Percentiles rank a stretch among this genome's conserved stretches.
phyloP scores from a whole-genome alignment of 1,140 invertebrate genomes.

The Magallana ariakensis region DNA sequence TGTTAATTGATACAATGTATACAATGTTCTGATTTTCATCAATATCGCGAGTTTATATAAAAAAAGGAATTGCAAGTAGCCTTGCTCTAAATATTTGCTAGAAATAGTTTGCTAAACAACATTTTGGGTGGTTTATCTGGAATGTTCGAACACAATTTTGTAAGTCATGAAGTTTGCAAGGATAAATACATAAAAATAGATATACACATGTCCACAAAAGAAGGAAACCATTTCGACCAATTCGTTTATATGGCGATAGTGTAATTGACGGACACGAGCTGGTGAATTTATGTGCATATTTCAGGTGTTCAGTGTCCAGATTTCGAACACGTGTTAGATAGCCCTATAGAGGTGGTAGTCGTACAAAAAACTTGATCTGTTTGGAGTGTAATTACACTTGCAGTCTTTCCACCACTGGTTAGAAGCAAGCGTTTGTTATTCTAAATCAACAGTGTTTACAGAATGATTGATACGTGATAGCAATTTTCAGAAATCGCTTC shows the following conservation, averaged over 20 bases:
- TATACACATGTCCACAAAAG: no score
- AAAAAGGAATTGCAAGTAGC: background rate
- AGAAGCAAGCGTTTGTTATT: slow-evolving; percentile 1
- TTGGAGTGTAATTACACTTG: background rate
- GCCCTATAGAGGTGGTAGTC: background rate
- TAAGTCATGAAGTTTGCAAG: no score
- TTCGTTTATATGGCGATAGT: no score
- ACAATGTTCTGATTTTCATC: background rate
- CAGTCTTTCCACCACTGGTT: background rate
- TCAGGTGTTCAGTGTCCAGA: background rate
- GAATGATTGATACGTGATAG: background rate
- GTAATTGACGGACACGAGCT: no score
- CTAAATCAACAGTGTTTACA: slow-evolving; percentile 17
- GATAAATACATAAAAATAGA: no score
- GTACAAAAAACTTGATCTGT: background rate
- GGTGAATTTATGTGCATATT: no score
- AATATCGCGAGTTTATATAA: background rate
- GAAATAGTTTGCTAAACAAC: background rate
- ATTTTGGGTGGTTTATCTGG: background rate
- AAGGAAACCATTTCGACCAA: no score
- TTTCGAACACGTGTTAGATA: background rate
- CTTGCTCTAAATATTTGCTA: background rate
- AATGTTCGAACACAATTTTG: no score
- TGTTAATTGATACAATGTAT: background rate
- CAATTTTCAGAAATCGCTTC: background rate